Evolutionary conservation across 2,888 invertebrate genomes (phyloP).

Genomic region (Polydrusus pterygomalis): DNA sequence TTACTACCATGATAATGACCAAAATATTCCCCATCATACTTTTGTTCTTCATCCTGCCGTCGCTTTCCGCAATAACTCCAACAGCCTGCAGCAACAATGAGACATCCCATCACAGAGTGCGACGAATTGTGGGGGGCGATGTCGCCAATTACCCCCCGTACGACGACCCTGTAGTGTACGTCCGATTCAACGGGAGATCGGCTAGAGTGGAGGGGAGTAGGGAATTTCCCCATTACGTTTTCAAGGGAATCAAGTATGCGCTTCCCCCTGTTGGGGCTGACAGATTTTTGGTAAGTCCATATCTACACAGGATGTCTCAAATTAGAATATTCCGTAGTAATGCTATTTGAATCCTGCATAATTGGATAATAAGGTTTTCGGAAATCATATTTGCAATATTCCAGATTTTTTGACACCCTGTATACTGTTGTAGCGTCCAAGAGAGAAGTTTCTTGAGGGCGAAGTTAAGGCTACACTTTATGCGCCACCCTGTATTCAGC

Average conservation of each 20-base stretch:
- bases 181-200: constrained; percentile 77
- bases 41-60: neutral
- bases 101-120: constrained; percentile 61
- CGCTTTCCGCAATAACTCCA: neutral
- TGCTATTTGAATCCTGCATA: too few relatives aligned
- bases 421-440: constrained; percentile 66
- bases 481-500: constrained; percentile 79
- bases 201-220: constrained; percentile 79
- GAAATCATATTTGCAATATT: too few relatives aligned
- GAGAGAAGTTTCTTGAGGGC: constrained; percentile 72
- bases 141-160: constrained; percentile 80
- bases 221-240: constrained; percentile 79
- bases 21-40: neutral
- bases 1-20: neutral
- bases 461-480: constrained; percentile 76
- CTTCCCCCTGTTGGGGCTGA: constrained; percentile 76
- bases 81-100: neutral
- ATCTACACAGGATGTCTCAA: too few relatives aligned
- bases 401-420: too few relatives aligned
- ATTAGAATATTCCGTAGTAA: too few relatives aligned
- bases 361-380: too few relatives aligned
- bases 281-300: constrained; percentile 74
- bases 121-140: constrained; percentile 80
- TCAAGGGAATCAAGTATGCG: constrained; percentile 83
- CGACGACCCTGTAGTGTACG: constrained; percentile 83